A percentile compares a stretch with the other conserved stretches of the same genome.
Conservation (phyloP, 2,888 invertebrate species). For the Eilema caniola region DNA sequence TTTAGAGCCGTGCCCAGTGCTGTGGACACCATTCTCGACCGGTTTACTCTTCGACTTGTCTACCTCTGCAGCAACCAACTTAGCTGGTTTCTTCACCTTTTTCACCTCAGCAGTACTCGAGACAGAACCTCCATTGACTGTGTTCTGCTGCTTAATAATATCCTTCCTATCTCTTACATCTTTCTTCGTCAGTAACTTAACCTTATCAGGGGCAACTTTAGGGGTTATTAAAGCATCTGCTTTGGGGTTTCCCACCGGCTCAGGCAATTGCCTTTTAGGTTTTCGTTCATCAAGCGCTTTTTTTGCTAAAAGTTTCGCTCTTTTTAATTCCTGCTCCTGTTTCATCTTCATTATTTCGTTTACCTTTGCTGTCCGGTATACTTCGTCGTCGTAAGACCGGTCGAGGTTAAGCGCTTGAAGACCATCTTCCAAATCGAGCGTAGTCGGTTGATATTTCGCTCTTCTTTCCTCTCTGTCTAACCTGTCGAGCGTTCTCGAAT, state of each 20-base stretch:
- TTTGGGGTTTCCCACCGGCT: slow-evolving; percentile 74
- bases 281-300: slow-evolving; percentile 71
- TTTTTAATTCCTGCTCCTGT: slow-evolving; percentile 76
- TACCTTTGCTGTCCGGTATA: slow-evolving; percentile 82
- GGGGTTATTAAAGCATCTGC: slow-evolving; percentile 72
- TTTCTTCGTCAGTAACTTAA: slow-evolving; percentile 75
- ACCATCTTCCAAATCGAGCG: slow-evolving; percentile 86
- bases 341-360: slow-evolving; percentile 83
- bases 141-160: slow-evolving; percentile 74
- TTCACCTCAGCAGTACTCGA: slow-evolving; percentile 67
- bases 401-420: slow-evolving; percentile 84
- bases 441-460: slow-evolving; percentile 81
- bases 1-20: slow-evolving; percentile 63
- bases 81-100: slow-evolving; percentile 72
- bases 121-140: slow-evolving; percentile 69
- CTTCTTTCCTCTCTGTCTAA: slow-evolving; percentile 79
- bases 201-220: slow-evolving; percentile 78
- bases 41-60: slow-evolving; percentile 68
- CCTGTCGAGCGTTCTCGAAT: slow-evolving; percentile 79
- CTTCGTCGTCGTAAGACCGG: slow-evolving; percentile 76
- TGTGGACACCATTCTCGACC: slow-evolving; percentile 73
- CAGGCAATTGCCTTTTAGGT: slow-evolving; percentile 66
- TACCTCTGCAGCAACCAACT: slow-evolving; percentile 65
- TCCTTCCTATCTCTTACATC: slow-evolving; percentile 79
- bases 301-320: slow-evolving; percentile 70